These are phyloP conservation scores for Anarrhichthys ocellatus DNA, from an alignment of 2,113 vertebrate species.

Conservation along the genomic window DNA sequence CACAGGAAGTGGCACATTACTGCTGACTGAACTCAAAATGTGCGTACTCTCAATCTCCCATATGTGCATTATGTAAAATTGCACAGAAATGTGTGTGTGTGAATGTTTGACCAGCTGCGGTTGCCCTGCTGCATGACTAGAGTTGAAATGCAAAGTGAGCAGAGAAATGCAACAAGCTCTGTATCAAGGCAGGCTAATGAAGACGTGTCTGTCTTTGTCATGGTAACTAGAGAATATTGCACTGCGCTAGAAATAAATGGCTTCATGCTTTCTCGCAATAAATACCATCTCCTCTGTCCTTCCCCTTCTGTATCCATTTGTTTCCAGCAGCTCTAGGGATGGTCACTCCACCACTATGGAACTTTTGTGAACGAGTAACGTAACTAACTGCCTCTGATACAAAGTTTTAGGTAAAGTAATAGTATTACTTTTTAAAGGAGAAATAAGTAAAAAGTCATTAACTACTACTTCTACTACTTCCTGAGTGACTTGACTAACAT, in stretches of 20 bases:
- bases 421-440: no score
- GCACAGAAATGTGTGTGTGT: conserved; percentile 39
- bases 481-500: no score
- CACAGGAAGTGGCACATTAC: conserved; percentile 63
- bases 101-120: conserved; percentile 62
- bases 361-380: no score
- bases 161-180: conserved; percentile 42
- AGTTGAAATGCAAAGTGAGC: conserved; percentile 46
- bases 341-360: background rate
- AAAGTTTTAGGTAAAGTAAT: background rate
- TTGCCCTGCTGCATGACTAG: conserved; percentile 52
- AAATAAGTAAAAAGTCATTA: no score
- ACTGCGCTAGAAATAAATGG: background rate
- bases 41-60: conserved; percentile 49
- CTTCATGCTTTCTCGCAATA: background rate
- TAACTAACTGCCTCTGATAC: background rate
- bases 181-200: background rate
- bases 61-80: conserved; percentile 52
- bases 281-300: background rate
- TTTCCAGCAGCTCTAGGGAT: background rate
- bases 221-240: background rate
- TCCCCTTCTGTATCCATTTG: no score
- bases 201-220: conserved; percentile 1
- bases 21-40: conserved; percentile 59
- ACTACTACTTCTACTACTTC: no score